These are phyloP conservation scores for Encarsia formosa DNA, from an alignment of 2,888 invertebrate species.

Conservation along the genomic window DNA sequence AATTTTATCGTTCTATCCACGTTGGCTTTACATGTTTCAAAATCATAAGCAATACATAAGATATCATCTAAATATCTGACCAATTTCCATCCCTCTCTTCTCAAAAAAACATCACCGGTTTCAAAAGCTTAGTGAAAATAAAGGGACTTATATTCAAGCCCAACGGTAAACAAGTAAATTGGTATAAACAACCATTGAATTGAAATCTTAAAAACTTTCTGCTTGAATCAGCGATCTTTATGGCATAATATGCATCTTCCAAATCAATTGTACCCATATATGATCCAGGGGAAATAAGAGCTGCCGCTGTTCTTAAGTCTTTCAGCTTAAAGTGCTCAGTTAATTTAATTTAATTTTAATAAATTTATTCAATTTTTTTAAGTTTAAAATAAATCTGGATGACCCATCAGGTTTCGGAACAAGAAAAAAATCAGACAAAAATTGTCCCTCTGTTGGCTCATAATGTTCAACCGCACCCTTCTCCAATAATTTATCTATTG, in stretches of 20 bases:
- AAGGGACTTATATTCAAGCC: slow-evolving; percentile 5
- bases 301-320: neutral
- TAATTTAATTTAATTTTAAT: neutral
- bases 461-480: neutral
- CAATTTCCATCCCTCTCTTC: slow-evolving; percentile 9
- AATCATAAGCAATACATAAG: slow-evolving; percentile 10
- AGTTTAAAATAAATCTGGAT: no score
- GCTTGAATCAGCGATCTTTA: neutral
- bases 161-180: slow-evolving; percentile 3
- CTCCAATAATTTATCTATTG: neutral
- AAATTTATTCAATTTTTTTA: neutral
- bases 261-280: neutral
- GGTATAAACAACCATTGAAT: neutral
- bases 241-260: neutral
- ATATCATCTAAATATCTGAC: slow-evolving; percentile 24
- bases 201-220: neutral
- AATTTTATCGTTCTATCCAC: neutral
- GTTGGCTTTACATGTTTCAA: slow-evolving; percentile 4
- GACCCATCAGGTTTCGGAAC: neutral
- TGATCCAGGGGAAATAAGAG: neutral
- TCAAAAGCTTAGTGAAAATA: slow-evolving; percentile 28
- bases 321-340: no score
- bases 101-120: slow-evolving; percentile 15
- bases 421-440: neutral
- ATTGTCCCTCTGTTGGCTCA: neutral